These are phyloP conservation scores for Gnathonemus longibarbis DNA, from an alignment of 2,113 vertebrate species.

Conservation along the genomic window DNA sequence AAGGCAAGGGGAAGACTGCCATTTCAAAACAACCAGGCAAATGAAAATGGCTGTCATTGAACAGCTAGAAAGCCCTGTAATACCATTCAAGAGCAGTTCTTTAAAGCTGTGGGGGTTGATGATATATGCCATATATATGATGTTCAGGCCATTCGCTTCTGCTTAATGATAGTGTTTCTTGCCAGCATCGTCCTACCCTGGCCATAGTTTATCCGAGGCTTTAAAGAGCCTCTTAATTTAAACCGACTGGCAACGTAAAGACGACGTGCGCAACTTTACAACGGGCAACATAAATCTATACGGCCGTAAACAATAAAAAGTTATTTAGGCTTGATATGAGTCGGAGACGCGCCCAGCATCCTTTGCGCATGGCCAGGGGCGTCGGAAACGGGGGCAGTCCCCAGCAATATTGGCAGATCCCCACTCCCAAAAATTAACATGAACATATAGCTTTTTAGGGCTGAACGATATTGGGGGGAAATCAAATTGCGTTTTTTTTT, in stretches of 20 bases:
- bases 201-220: conserved; percentile 38
- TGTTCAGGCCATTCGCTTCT: conserved; percentile 30
- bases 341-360: neutral
- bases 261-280: conserved; percentile 17
- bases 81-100: conserved; percentile 21
- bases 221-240: conserved; percentile 42
- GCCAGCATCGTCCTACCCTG: conserved; percentile 38
- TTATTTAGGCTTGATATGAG: neutral
- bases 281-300: conserved; percentile 9
- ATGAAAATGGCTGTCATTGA: neutral
- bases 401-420: neutral
- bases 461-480: neutral
- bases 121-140: conserved; percentile 17
- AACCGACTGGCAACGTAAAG: conserved; percentile 37
- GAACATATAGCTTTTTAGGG: neutral
- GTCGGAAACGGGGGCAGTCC: neutral
- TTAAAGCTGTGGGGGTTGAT: conserved; percentile 17
- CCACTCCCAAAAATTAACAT: neutral
- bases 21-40: neutral
- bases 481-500: neutral
- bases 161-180: conserved; percentile 37
- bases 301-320: conserved; percentile 16
- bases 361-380: neutral
- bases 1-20: neutral
- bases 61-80: conserved; percentile 21